These are phyloP conservation scores for Pedionomus torquatus DNA, from an alignment of 2,113 vertebrate genomes.

Conservation along the genomic window DNA sequence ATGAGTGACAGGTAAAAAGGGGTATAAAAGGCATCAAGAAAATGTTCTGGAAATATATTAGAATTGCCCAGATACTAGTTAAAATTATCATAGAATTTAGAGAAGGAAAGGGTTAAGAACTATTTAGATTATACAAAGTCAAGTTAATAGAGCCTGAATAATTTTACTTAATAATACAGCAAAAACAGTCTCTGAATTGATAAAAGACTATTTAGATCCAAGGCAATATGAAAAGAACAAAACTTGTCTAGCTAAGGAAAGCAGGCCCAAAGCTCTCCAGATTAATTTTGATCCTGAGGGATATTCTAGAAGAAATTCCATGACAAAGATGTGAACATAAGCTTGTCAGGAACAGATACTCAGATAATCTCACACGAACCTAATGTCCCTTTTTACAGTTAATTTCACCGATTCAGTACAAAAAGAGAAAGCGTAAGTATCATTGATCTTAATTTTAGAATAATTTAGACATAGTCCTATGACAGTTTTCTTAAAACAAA, in stretches of 20 bases:
- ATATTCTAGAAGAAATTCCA: neutral
- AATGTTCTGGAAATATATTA: neutral
- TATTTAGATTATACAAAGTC: neutral
- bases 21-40: neutral
- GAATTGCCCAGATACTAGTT: neutral
- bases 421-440: neutral
- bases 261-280: neutral
- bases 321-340: neutral
- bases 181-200: neutral
- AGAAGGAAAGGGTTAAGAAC: neutral
- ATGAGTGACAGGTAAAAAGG: conserved; percentile 10
- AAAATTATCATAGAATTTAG: neutral
- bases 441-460: neutral
- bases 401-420: neutral
- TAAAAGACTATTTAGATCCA: neutral
- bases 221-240: neutral
- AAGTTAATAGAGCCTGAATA: neutral
- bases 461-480: neutral
- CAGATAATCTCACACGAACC: neutral
- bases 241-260: neutral
- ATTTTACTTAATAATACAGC: neutral
- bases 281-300: neutral
- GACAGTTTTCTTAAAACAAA: neutral
- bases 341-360: neutral
- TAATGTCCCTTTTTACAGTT: neutral